Evolutionary conservation across 2,888 invertebrate genomes (phyloP), one percentile per base, ranked within the genome.

Genomic region (Ophion slaviceki): DNA sequence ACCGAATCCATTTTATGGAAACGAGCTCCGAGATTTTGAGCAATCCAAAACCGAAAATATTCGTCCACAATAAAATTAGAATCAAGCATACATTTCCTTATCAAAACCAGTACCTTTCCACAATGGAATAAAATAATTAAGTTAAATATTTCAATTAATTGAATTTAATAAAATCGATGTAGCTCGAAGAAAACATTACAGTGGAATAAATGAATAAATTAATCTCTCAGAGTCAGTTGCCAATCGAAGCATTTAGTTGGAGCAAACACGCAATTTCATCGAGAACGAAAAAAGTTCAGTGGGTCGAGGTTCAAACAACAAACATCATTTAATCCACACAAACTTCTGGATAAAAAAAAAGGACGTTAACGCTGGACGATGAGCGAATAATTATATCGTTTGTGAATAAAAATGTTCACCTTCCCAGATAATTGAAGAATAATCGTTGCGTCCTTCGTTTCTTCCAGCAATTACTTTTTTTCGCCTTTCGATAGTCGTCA

Each of bases 401-500:
- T 47, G 53, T 14, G 53, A 2, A 53, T 14, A 17, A 53, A 53
- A 53, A 53, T 53, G 53, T 17, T 53, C 14, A 53, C 53, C 53
- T 53, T 53, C 17, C 14, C 53, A 17, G 53, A 53, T 53, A 53
- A 14, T 53, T 53, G 53, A 14, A 6, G 17, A 53, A 53, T 53
- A 53, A 53, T 53, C 17, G 53, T 53, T 53, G 17, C 53, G 53
- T 53, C 14, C 53, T 53, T 53, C 53, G 53, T 53, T 17, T 14
- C 53, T 17, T 17, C 17, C 53, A 17, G 53, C 53, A 53, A 53
- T 53, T 53, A 74, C 53, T 80, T 83, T 83, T 80, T 85, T 79
- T 17, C 70, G 24, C 72, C n/a, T 62, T 62, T 6, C 11, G 62
- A 64, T 83, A 70, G n/a, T 71, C 28, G 40, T 7, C 20, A 11